Conservation (phyloP, 1,140 invertebrate species). For the Drosophila fuyamai region DNA sequence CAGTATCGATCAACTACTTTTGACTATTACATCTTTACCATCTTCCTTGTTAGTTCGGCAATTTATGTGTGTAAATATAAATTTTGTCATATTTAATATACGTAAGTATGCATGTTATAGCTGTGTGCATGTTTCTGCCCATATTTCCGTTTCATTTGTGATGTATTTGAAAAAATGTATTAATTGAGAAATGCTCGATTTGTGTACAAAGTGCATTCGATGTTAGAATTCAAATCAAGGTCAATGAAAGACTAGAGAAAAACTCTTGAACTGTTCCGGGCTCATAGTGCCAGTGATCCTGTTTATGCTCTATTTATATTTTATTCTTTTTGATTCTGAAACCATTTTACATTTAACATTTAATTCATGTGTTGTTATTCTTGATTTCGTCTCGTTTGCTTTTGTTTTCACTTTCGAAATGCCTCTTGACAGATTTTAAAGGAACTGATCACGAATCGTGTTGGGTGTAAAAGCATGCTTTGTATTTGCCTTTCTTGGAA, state of each 20-base stretch:
- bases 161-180: conserved; percentile 7
- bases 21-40: conserved; percentile 56
- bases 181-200: conserved; percentile 24
- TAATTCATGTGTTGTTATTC: conserved; percentile 53
- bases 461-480: conserved; percentile 34
- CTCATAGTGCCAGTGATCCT: conserved; percentile 24
- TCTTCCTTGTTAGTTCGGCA: conserved; percentile 42
- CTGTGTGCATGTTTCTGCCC: conserved; percentile 46
- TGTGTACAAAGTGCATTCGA: conserved; percentile 22
- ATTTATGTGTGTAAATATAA: conserved; percentile 73
- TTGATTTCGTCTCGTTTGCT: conserved; percentile 37
- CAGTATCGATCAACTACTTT: conserved; percentile 59
- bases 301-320: conserved; percentile 40
- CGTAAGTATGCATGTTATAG: conserved; percentile 40
- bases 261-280: conserved; percentile 38
- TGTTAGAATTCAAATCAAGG: conserved; percentile 18
- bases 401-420: conserved; percentile 35
- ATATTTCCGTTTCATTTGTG: conserved; percentile 9
- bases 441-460: conserved; percentile 38
- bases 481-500: conserved; percentile 8
- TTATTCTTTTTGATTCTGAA: conserved; percentile 75
- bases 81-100: conserved; percentile 54
- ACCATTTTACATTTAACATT: conserved; percentile 83
- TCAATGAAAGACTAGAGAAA: conserved; percentile 21
- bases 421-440: conserved; percentile 32